phyloP scores from a whole-genome alignment of 2,888 invertebrate species.

The Leptinotarsa rubiginosa region DNA sequence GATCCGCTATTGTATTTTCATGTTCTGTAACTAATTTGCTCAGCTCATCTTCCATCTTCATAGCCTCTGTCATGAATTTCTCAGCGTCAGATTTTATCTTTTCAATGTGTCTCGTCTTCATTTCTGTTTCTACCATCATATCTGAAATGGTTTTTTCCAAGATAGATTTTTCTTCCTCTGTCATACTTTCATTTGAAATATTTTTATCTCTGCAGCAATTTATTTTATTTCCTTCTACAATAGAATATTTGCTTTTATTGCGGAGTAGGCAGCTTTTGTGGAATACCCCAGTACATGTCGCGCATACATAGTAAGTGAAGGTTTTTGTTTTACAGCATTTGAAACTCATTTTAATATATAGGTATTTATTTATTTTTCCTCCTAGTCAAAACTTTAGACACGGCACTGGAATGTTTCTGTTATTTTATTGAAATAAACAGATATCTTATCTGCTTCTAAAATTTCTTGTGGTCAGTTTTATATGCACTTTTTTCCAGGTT shows the following conservation, averaged over 20 bases:
- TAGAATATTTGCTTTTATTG: conserved; percentile 1
- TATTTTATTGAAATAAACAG: too few species aligned
- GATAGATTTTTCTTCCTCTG: background rate
- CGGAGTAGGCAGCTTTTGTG: conserved; percentile 11
- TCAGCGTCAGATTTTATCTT: background rate
- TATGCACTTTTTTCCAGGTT: too few species aligned
- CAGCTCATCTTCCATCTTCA: background rate
- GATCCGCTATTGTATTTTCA: background rate
- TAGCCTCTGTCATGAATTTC: background rate
- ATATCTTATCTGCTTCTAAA: too few species aligned
- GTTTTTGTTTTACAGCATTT: conserved; percentile 1
- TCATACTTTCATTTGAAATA: background rate
- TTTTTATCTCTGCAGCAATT: background rate
- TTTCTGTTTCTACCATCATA: background rate
- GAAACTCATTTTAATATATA: background rate
- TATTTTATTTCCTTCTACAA: conserved; percentile 10
- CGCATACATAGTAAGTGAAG: background rate
- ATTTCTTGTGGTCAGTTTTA: too few species aligned
- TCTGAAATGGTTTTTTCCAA: background rate
- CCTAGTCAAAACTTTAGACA: too few species aligned
- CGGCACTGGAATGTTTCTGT: too few species aligned
- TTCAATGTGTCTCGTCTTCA: conserved; percentile 1
- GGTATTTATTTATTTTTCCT: too few species aligned
- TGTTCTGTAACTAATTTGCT: background rate
- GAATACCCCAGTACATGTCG: background rate